Evolutionary conservation across 2,113 vertebrate genomes (phyloP).

Genomic region (Dipodomys merriami): DNA sequence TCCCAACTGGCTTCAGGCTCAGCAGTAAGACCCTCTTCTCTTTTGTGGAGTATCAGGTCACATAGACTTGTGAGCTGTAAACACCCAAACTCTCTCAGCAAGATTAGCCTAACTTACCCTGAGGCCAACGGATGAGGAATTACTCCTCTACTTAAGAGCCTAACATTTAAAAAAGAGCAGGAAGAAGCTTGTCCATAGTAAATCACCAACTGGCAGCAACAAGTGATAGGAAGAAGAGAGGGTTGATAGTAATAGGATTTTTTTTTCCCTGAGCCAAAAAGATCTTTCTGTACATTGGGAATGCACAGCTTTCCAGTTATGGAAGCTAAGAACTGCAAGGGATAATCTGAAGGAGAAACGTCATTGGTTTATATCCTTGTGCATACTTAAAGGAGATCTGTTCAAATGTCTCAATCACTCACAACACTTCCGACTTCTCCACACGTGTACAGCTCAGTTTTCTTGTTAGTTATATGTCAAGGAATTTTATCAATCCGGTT

Average conservation of each 20-base stretch:
- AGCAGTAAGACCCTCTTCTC: slow-evolving; percentile 49
- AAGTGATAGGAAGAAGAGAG: slow-evolving; percentile 69
- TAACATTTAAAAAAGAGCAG: slow-evolving; percentile 78
- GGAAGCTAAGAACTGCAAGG: background rate
- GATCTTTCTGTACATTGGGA: slow-evolving; percentile 53
- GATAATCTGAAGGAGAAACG: background rate
- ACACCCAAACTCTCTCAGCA: slow-evolving; percentile 80
- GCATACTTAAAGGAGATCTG: slow-evolving; percentile 31
- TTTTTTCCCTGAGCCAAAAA: slow-evolving; percentile 68
- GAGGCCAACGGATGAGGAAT: slow-evolving; percentile 79
- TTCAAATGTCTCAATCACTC: slow-evolving; percentile 44
- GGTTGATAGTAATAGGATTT: slow-evolving; percentile 68
- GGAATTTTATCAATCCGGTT: slow-evolving; percentile 50
- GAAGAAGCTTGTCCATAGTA: slow-evolving; percentile 84
- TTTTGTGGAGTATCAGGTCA: slow-evolving; percentile 55
- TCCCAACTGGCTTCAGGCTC: slow-evolving; percentile 72
- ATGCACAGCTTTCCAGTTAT: slow-evolving; percentile 41
- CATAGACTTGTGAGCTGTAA: slow-evolving; percentile 62
- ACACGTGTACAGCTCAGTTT: slow-evolving; percentile 46
- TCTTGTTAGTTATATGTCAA: slow-evolving; percentile 49
- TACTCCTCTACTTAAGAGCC: background rate
- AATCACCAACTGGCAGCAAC: slow-evolving; percentile 81
- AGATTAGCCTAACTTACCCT: slow-evolving; percentile 79
- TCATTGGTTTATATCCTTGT: slow-evolving; percentile 26
- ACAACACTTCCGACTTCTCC: slow-evolving; percentile 38